A percentile compares a stretch with the other conserved stretches of the same genome.
phyloP scores from a whole-genome alignment of 2,888 invertebrate genomes.

The Synergus itoensis region DNA sequence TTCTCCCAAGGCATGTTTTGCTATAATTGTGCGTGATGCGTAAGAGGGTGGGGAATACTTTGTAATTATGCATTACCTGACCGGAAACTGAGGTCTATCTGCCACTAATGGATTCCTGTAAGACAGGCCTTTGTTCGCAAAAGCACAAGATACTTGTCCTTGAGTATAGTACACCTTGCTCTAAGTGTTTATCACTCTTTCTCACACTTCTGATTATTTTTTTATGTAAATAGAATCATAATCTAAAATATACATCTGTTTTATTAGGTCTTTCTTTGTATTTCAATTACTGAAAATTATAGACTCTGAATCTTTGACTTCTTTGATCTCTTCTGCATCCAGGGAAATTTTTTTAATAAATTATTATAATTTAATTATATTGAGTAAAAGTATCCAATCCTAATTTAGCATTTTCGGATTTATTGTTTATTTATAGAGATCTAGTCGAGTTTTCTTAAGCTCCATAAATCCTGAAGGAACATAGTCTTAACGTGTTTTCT shows the following conservation, averaged over 20 bases:
- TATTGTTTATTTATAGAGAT: too few species aligned
- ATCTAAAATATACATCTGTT: not conserved
- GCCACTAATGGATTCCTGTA: conserved; percentile 55
- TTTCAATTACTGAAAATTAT: too few species aligned
- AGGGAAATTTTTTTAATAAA: too few species aligned
- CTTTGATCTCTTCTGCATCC: too few species aligned
- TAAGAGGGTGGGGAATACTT: conserved; percentile 52
- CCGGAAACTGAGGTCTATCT: conserved; percentile 64
- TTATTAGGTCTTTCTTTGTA: not conserved
- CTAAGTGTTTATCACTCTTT: not conserved
- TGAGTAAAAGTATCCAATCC: too few species aligned
- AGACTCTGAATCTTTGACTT: too few species aligned
- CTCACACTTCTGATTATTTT: not conserved
- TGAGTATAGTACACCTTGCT: conserved; percentile 41
- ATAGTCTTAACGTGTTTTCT: too few species aligned
- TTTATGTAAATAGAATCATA: not conserved
- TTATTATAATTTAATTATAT: too few species aligned
- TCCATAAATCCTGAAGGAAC: too few species aligned
- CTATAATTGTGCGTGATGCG: conserved; percentile 31
- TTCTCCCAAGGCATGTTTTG: conserved; percentile 17
- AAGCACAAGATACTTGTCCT: conserved; percentile 54
- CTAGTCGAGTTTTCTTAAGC: too few species aligned
- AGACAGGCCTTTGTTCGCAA: conserved; percentile 55
- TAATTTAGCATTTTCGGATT: too few species aligned
- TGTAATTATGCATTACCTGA: conserved; percentile 71